phyloP scores from a whole-genome alignment of 2,797 vertebrate species.

The Mormyrops attenuatus region DNA sequence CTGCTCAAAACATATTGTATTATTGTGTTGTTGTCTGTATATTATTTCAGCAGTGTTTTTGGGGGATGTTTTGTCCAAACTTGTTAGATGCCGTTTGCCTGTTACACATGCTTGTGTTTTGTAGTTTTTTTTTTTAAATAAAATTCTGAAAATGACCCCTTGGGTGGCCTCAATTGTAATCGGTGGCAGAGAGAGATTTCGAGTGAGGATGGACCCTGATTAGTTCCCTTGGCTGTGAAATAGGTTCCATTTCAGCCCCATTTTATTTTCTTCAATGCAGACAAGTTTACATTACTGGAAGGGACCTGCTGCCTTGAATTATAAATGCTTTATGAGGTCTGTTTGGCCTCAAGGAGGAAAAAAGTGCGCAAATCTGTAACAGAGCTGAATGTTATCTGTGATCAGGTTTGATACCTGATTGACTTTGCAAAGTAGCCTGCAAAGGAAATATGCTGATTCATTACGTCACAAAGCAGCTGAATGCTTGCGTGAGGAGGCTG shows the following conservation, averaged over 20 bases:
- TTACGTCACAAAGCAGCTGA: neutral
- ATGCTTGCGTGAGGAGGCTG: neutral
- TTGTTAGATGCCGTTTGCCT: neutral
- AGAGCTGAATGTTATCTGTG: conserved; percentile 14
- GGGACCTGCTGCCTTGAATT: neutral
- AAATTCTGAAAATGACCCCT: neutral
- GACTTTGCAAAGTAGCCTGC: neutral
- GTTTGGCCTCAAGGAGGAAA: neutral
- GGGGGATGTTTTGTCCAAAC: neutral
- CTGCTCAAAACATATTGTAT: neutral
- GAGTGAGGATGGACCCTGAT: neutral
- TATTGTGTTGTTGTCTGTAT: neutral
- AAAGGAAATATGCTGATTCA: conserved; percentile 4
- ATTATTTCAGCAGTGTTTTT: neutral
- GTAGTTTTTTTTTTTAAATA: neutral
- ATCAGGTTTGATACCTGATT: neutral
- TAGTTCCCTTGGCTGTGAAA: neutral
- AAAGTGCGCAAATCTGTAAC: neutral
- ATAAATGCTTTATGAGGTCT: neutral
- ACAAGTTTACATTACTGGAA: neutral
- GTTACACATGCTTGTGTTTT: neutral
- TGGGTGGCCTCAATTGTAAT: neutral
- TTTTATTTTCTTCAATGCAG: conserved; percentile 10
- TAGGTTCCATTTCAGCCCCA: neutral
- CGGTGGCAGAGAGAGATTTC: neutral